phyloP scores from a whole-genome alignment of 1,140 invertebrate genomes.

The Drosophila jambulina region DNA sequence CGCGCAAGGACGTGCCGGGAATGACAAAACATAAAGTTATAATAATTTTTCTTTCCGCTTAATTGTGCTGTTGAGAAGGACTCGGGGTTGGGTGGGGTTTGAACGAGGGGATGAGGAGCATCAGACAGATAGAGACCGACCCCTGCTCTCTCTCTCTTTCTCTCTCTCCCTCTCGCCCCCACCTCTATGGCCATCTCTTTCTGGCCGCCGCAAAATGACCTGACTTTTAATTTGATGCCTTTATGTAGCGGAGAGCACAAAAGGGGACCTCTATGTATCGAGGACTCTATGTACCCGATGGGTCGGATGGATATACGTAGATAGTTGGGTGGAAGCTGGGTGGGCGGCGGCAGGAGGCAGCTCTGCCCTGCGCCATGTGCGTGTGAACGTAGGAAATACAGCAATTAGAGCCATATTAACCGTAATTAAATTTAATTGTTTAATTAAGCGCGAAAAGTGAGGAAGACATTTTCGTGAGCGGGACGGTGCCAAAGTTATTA shows the following conservation, averaged over 20 bases:
- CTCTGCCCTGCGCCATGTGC: slow-evolving; percentile 53
- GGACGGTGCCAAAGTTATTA: slow-evolving; percentile 35
- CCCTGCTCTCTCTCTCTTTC: slow-evolving; percentile 18
- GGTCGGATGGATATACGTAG: slow-evolving; percentile 25
- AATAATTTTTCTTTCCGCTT: slow-evolving; percentile 85
- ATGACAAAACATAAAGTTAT: slow-evolving; percentile 84
- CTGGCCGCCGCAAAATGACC: slow-evolving; percentile 49
- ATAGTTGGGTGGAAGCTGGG: slow-evolving; percentile 16
- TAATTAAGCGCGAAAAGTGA: slow-evolving; percentile 85
- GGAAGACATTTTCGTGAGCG: slow-evolving; percentile 77
- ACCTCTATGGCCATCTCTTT: slow-evolving; percentile 6
- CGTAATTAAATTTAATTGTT: slow-evolving; percentile 85
- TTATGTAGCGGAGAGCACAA: slow-evolving; percentile 64
- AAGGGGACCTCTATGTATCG: slow-evolving; percentile 35
- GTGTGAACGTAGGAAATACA: slow-evolving; percentile 83
- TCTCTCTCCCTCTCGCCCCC: slow-evolving; percentile 8
- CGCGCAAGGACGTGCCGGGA: slow-evolving; percentile 60
- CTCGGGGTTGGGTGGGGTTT: slow-evolving; percentile 30
- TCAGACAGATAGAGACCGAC: slow-evolving; percentile 67
- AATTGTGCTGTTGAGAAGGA: slow-evolving; percentile 59
- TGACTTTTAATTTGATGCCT: slow-evolving; percentile 82
- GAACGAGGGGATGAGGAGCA: slow-evolving; percentile 5
- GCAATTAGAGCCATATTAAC: slow-evolving; percentile 85
- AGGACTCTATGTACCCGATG: slow-evolving; percentile 25
- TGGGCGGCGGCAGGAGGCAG: slow-evolving; percentile 7